Evolutionary conservation across 2,113 vertebrate species (phyloP).

Genomic region (Hydrolagus affinis): DNA sequence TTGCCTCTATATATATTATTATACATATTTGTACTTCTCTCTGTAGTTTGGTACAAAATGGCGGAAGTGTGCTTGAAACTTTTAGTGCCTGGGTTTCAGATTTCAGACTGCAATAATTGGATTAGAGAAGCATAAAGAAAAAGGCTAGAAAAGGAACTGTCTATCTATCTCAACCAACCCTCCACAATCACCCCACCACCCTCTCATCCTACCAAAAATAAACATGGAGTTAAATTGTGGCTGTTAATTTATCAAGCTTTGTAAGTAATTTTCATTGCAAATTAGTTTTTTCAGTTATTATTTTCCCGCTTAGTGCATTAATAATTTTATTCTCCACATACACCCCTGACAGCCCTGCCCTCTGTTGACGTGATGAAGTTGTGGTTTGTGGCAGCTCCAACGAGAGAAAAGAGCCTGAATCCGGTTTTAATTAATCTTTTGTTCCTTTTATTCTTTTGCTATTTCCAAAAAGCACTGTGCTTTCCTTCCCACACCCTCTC

Average conservation of each 20-base stretch:
- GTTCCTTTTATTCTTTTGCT: neutral
- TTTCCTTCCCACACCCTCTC: neutral
- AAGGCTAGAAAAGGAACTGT: neutral
- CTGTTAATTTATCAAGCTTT: neutral
- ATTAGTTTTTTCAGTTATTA: neutral
- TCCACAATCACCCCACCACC: neutral
- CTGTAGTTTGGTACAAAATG: conserved; percentile 31
- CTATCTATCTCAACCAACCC: neutral
- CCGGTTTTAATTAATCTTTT: conserved; percentile 18
- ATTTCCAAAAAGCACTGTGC: neutral
- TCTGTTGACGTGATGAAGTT: conserved; percentile 10
- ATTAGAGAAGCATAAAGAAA: conserved; percentile 21
- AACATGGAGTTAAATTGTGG: neutral
- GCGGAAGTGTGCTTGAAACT: conserved; percentile 32
- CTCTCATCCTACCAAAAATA: neutral
- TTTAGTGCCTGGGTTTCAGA: conserved; percentile 23
- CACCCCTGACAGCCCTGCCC: no score
- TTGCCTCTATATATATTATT: neutral
- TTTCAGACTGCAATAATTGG: conserved; percentile 23
- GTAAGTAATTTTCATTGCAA: neutral
- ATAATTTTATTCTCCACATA: conserved; percentile 4
- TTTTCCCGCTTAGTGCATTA: neutral
- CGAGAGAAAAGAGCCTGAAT: conserved; percentile 19
- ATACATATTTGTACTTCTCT: neutral
- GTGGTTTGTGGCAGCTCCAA: conserved; percentile 14